These are phyloP conservation scores for Ahaetulla prasina DNA, from an alignment of 2,113 vertebrate species.

Conservation along the genomic window DNA sequence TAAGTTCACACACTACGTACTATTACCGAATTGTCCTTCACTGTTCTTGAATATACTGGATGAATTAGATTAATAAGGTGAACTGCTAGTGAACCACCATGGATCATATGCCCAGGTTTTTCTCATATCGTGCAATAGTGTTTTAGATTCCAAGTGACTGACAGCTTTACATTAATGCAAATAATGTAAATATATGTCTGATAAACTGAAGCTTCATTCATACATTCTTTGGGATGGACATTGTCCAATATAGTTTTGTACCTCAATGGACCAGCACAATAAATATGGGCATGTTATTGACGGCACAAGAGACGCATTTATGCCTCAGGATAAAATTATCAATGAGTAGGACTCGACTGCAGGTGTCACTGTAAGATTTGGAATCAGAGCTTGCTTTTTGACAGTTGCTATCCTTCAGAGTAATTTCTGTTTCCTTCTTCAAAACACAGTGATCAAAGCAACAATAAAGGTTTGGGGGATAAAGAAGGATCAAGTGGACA, in stretches of 20 bases:
- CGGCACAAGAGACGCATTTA: background rate
- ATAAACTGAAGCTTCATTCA: background rate
- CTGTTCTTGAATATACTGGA: background rate
- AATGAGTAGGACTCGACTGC: conserved; percentile 57
- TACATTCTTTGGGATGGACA: background rate
- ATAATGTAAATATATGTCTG: background rate
- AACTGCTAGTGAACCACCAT: background rate
- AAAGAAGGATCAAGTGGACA: background rate
- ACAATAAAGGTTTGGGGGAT: background rate
- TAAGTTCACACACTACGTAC: background rate
- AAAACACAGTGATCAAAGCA: conserved; percentile 20
- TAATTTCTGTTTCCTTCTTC: background rate
- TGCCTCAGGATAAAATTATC: background rate
- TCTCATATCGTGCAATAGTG: background rate
- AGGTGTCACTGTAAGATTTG: conserved; percentile 76
- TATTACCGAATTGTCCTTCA: background rate
- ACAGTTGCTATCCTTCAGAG: conserved; percentile 20
- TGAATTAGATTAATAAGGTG: background rate
- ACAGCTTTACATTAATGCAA: background rate
- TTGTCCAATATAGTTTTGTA: conserved; percentile 36
- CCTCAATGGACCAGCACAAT: background rate
- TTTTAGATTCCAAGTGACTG: background rate
- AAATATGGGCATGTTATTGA: rapidly evolving
- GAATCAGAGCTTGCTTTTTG: conserved; percentile 51
- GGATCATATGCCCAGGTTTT: background rate